These are phyloP conservation scores for Rutilus rutilus DNA, from an alignment of 2,113 vertebrate species.

Conservation along the genomic window DNA sequence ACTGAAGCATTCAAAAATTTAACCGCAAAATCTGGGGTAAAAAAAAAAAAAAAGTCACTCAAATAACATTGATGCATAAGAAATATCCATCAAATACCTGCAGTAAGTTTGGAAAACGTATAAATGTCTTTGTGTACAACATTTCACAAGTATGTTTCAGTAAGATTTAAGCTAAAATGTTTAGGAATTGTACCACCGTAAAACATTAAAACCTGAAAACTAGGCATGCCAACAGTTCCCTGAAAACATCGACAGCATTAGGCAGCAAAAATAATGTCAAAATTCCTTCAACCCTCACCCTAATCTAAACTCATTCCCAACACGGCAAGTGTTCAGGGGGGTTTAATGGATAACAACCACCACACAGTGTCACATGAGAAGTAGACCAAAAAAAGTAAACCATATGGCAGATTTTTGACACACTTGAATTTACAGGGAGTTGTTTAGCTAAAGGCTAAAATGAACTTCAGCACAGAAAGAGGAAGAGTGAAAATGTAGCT, in stretches of 20 bases:
- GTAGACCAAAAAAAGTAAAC: neutral
- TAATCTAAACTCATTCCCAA: slow-evolving; percentile 62
- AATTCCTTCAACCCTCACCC: neutral
- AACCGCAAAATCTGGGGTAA: too few relatives aligned
- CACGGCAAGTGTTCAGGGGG: slow-evolving; percentile 42
- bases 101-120: neutral
- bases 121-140: neutral
- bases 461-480: slow-evolving; percentile 3
- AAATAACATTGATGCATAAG: too few relatives aligned
- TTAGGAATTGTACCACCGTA: neutral
- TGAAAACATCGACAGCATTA: neutral
- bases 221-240: neutral
- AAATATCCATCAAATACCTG: neutral
- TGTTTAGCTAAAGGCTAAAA: neutral
- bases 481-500: neutral
- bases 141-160: neutral
- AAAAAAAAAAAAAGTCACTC: too few relatives aligned
- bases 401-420: slow-evolving; percentile 24
- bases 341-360: slow-evolving; percentile 49
- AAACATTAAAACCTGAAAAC: neutral
- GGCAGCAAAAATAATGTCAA: slow-evolving; percentile 7
- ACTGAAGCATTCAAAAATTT: neutral
- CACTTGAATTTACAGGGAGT: slow-evolving; percentile 7
- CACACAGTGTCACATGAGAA: slow-evolving; percentile 7
- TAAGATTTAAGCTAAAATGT: neutral